These are phyloP conservation scores for Drosophila arawakana DNA, from an alignment of 1,140 invertebrate genomes.

Conservation along the genomic window DNA sequence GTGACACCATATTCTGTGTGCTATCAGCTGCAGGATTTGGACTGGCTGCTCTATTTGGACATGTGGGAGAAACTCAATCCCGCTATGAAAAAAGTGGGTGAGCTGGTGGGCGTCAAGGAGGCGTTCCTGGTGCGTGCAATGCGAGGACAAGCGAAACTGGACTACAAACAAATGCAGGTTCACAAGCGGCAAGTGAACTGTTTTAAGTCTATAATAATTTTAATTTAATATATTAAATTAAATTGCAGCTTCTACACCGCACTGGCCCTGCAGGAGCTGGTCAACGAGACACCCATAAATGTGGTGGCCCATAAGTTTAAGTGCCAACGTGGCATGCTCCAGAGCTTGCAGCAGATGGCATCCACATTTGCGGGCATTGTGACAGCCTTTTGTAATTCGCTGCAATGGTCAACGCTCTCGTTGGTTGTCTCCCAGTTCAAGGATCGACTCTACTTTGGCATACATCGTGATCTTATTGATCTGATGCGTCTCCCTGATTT, in stretches of 20 bases:
- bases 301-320: constrained; percentile 93
- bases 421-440: constrained; percentile 96
- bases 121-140: constrained; percentile 93
- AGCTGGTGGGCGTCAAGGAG: constrained; percentile 96
- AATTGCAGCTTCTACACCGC: constrained; percentile 94
- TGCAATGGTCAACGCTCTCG: constrained; percentile 97
- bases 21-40: constrained; percentile 91
- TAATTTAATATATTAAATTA: background rate
- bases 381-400: constrained; percentile 94
- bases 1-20: constrained; percentile 94
- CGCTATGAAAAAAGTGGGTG: constrained; percentile 93
- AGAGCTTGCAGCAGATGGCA: constrained; percentile 97
- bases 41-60: constrained; percentile 95
- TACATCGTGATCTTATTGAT: constrained; percentile 96
- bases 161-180: constrained; percentile 85
- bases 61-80: constrained; percentile 93
- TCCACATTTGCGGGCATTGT: constrained; percentile 97
- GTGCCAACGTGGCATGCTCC: constrained; percentile 94
- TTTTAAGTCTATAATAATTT: too few relatives aligned
- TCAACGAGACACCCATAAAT: constrained; percentile 94
- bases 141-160: constrained; percentile 88
- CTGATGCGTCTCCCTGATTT: constrained; percentile 94
- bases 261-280: constrained; percentile 95
- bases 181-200: constrained; percentile 85
- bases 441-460: constrained; percentile 96